These are phyloP conservation scores for Cheilosia impressa DNA, from an alignment of 2,888 invertebrate genomes.

Conservation along the genomic window DNA sequence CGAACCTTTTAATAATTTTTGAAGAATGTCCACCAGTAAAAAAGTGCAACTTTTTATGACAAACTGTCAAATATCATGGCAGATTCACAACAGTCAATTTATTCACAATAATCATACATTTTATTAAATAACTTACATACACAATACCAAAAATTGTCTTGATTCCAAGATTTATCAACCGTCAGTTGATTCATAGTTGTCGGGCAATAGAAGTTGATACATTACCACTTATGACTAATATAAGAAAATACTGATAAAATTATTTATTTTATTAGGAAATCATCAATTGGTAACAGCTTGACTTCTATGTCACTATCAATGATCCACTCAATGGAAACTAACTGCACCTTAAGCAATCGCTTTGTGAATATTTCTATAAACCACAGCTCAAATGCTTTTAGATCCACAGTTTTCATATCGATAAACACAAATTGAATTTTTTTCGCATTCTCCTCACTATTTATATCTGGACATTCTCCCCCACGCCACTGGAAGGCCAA, in stretches of 20 bases:
- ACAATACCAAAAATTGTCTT: too few relatives aligned
- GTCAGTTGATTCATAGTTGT: too few relatives aligned
- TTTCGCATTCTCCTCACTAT: constrained; percentile 11
- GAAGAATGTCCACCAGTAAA: too few relatives aligned
- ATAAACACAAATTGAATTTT: constrained; percentile 47
- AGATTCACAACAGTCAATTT: too few relatives aligned
- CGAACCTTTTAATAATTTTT: too few relatives aligned
- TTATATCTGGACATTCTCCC: constrained; percentile 72
- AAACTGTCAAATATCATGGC: too few relatives aligned
- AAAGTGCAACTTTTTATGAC: too few relatives aligned
- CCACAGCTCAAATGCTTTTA: constrained; percentile 53
- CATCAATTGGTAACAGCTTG: constrained; percentile 35
- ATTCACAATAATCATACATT: too few relatives aligned
- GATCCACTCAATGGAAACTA: constrained; percentile 78
- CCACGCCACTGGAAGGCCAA: constrained; percentile 80
- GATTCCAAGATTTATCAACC: too few relatives aligned
- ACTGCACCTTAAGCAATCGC: constrained; percentile 73
- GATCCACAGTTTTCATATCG: constrained; percentile 14
- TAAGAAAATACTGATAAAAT: not conserved
- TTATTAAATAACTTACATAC: too few relatives aligned
- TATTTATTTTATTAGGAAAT: constrained; percentile 61
- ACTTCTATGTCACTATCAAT: constrained; percentile 24
- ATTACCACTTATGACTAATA: too few relatives aligned
- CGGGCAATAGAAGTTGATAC: too few relatives aligned
- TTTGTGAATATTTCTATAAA: constrained; percentile 60